Evolutionary conservation across 2,888 invertebrate species (phyloP), one percentile per base, ranked within the genome.

Genomic region (Timema podura): DNA sequence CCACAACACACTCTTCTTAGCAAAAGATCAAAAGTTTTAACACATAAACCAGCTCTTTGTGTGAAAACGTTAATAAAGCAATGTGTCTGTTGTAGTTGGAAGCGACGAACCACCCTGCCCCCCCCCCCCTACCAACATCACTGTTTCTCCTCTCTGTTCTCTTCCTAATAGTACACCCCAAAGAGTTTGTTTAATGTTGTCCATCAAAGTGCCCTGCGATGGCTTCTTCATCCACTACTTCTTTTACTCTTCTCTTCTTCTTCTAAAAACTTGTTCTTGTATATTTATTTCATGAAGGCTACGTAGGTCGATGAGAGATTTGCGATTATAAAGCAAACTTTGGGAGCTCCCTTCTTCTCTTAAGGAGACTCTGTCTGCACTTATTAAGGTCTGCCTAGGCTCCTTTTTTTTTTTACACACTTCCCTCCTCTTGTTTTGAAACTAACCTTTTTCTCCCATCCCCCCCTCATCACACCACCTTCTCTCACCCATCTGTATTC

Each of bases 271-370:
- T 30, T 30, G 30, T 30, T 30, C 30, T 30, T 30, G 30, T 30
- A 30, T 30, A 30, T 30, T 30, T 30, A 30, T 30, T 30, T 30
- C 30, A 30, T 30, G 30, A 30, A 30, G 30, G 30, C 30, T 30
- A 30, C 30, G 30, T 30, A 30, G 30, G 30, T 44, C 68, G 70
- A 48, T 59, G 70, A 70, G 67, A 66, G 70, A 70, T 70, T 70
- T 70, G 70, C 70, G 70, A 68, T 64, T 48, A 66, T 67, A 70
- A 70, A 70, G 70, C 67, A 70, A 70, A 70, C 70, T 70, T 59
- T 64, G 61, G 30, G 48, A 47, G 30, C 61, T 61, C 65, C 47
- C 65, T 48, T 65, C 65, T 48, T 65, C 64, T 67, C 67, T 54
- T 70, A 67, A 70, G 67, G 70, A 68, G 70, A 30, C 64, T 70